Evolutionary conservation across 2,888 invertebrate species (phyloP).

Genomic region (Lepidonotus clava): DNA sequence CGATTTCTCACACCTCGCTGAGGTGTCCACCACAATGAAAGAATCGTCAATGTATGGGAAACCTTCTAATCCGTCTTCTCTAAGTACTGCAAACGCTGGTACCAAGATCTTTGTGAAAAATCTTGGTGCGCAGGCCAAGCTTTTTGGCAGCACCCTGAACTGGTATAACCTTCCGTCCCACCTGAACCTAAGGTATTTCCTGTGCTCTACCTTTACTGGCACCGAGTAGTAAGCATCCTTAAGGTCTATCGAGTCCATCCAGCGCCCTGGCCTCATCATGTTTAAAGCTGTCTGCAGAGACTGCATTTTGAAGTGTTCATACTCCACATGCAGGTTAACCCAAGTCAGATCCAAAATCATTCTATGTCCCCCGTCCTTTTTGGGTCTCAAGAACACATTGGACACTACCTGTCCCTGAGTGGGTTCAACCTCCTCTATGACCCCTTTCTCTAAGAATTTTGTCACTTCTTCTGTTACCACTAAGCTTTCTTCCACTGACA

Average conservation of each 20-base stretch:
- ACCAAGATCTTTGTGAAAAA: background rate
- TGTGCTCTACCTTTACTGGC: background rate
- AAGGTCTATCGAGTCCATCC: background rate
- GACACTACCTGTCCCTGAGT: conserved; percentile 11
- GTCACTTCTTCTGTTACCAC: background rate
- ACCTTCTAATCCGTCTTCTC: background rate
- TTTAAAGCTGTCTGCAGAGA: background rate
- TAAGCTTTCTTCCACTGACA: background rate
- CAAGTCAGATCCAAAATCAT: conserved; percentile 42
- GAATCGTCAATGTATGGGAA: conserved; percentile 14
- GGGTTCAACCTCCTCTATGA: background rate
- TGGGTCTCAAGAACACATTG: conserved; percentile 31
- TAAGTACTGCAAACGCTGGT: background rate
- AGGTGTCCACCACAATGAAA: background rate
- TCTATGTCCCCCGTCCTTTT: background rate
- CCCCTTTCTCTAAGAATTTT: background rate
- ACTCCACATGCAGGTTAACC: conserved; percentile 33
- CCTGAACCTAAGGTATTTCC: background rate
- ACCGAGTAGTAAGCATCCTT: conserved; percentile 34
- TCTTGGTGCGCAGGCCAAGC: background rate
- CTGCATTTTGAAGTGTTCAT: conserved; percentile 48
- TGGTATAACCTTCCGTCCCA: background rate
- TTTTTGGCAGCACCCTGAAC: background rate
- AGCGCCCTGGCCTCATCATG: background rate
- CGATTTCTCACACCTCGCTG: background rate